Evolutionary conservation across 2,888 invertebrate genomes (phyloP).

Genomic region (Phaedon cochleariae): DNA sequence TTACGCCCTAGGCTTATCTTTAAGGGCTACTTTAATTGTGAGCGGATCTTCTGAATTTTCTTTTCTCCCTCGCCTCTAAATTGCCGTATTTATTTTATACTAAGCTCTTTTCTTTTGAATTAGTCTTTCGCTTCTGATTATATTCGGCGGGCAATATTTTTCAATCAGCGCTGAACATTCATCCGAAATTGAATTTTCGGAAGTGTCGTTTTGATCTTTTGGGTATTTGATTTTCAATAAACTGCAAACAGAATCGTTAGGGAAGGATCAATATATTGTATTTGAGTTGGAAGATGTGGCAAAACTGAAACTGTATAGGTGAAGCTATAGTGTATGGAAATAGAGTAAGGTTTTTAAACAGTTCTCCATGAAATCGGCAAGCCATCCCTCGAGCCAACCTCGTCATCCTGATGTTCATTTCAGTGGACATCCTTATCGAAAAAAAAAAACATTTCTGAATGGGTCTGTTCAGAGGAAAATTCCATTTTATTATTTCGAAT

Average conservation of each 20-base stretch:
- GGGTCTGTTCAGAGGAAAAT: too few relatives aligned
- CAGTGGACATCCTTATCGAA: too few relatives aligned
- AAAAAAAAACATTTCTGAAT: too few relatives aligned
- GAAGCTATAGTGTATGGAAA: too few relatives aligned
- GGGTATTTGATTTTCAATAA: slow-evolving; percentile 27
- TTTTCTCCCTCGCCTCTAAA: slow-evolving; percentile 53
- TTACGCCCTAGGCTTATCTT: slow-evolving; percentile 62
- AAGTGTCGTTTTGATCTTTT: slow-evolving; percentile 15
- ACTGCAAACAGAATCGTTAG: slow-evolving; percentile 10
- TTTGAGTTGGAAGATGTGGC: background rate
- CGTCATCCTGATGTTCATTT: too few relatives aligned
- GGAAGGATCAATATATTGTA: background rate
- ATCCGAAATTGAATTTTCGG: slow-evolving; percentile 38
- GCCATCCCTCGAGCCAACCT: too few relatives aligned
- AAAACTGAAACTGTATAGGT: too few relatives aligned
- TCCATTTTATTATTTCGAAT: too few relatives aligned
- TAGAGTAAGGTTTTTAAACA: too few relatives aligned
- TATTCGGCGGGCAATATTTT: slow-evolving; percentile 44
- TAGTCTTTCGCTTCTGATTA: slow-evolving; percentile 50
- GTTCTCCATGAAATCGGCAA: too few relatives aligned
- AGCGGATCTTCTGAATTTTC: slow-evolving; percentile 55
- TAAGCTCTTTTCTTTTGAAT: slow-evolving; percentile 52
- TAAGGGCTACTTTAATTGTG: slow-evolving; percentile 62
- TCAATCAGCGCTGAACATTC: slow-evolving; percentile 39
- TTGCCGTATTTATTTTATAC: slow-evolving; percentile 59